Percentiles rank a stretch among this genome's conserved stretches.
These are phyloP conservation scores for Apotomis betuletana DNA, from an alignment of 2,888 invertebrate species.

Conservation along the genomic window DNA sequence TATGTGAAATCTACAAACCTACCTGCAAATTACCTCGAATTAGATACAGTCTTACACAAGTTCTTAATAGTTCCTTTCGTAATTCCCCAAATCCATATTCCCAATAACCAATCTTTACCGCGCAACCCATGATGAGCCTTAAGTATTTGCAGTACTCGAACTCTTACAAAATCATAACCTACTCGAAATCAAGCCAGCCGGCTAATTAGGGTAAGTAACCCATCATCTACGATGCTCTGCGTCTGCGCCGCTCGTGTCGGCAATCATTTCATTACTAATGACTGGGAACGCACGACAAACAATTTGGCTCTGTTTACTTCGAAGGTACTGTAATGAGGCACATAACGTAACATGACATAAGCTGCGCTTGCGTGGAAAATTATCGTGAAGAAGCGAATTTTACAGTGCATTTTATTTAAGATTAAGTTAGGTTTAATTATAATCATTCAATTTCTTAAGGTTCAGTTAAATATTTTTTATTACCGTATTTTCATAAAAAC, in stretches of 20 bases:
- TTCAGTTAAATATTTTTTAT: too few species aligned
- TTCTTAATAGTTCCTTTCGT: not conserved
- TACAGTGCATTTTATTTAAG: too few species aligned
- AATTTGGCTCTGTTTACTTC: slow-evolving; percentile 19
- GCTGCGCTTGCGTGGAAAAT: not conserved
- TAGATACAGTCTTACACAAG: too few species aligned
- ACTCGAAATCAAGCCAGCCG: slow-evolving; percentile 25
- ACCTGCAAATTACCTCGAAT: too few species aligned
- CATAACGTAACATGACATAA: slow-evolving; percentile 12
- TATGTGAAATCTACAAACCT: too few species aligned
- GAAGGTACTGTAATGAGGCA: not conserved
- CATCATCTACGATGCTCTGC: slow-evolving; percentile 19
- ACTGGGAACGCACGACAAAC: not conserved
- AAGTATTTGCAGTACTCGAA: not conserved
- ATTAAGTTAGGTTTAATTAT: too few species aligned
- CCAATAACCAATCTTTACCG: not conserved
- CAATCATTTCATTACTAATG: slow-evolving; percentile 23
- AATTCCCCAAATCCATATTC: slow-evolving; percentile 5
- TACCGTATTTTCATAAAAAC: too few species aligned
- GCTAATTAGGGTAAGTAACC: slow-evolving; percentile 19
- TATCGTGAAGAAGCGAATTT: too few species aligned
- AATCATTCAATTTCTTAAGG: too few species aligned
- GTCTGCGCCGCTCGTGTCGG: slow-evolving; percentile 12
- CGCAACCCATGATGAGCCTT: not conserved
- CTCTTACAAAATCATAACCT: slow-evolving; percentile 22